Evolutionary conservation across 2,113 vertebrate species (phyloP).

Genomic region (Petrocephalus zakoni): DNA sequence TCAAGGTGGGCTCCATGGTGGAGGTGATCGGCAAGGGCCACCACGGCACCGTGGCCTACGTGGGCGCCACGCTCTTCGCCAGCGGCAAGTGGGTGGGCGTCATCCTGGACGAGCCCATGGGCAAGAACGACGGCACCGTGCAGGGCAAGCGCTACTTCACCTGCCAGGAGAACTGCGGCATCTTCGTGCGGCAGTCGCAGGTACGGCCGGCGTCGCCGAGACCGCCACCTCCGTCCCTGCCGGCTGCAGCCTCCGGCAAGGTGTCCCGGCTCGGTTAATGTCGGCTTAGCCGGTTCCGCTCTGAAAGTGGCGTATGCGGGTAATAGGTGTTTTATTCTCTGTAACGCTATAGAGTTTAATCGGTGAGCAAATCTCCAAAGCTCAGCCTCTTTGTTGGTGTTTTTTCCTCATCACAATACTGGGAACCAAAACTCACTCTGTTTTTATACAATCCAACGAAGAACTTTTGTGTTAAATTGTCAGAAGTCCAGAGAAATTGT

Average conservation of each 20-base stretch:
- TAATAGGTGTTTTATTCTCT: not conserved
- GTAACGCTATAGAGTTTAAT: not conserved
- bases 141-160: constrained; percentile 93
- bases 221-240: not conserved
- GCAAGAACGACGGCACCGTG: constrained; percentile 94
- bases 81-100: constrained; percentile 96
- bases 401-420: not conserved
- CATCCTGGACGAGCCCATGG: constrained; percentile 89
- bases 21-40: constrained; percentile 96
- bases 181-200: constrained; percentile 96
- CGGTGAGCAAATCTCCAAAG: not conserved
- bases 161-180: constrained; percentile 86
- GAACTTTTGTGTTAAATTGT: not conserved
- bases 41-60: constrained; percentile 86
- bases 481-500: not conserved
- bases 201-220: constrained; percentile 46
- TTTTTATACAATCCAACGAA: not conserved
- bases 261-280: not conserved
- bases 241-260: not conserved
- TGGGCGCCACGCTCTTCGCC: constrained; percentile 89
- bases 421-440: not conserved
- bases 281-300: not conserved
- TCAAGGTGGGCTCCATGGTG: constrained; percentile 84
- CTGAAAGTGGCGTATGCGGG: not conserved
- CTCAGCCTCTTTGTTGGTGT: not conserved